Percentiles rank a stretch among this genome's conserved stretches.
Evolutionary conservation across 2,113 vertebrate genomes (phyloP).

Genomic region (Sturnira hondurensis): DNA sequence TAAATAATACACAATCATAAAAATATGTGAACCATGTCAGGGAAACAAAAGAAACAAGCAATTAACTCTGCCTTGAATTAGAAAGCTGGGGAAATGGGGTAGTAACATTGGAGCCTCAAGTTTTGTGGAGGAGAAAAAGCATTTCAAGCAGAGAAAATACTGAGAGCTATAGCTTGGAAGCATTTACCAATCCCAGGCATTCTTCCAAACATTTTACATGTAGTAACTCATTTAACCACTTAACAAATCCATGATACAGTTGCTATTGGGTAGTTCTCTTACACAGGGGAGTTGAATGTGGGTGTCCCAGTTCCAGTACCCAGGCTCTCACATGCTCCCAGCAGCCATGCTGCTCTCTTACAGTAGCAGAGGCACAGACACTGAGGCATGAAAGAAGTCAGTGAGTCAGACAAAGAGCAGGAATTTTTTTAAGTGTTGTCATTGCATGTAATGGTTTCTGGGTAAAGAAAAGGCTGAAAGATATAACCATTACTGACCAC

Average conservation of each 20-base stretch:
- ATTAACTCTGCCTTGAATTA: neutral
- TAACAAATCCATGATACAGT: neutral
- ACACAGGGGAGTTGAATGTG: neutral
- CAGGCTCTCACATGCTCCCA: neutral
- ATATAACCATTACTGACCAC: neutral
- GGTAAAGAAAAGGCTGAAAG: neutral
- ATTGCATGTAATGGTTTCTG: neutral
- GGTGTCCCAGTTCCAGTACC: neutral
- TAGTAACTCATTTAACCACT: neutral
- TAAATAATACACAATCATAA: neutral
- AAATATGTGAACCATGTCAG: neutral
- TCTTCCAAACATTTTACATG: neutral
- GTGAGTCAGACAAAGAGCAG: neutral
- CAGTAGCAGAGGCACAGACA: neutral
- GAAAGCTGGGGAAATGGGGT: neutral
- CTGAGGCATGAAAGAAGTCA: neutral
- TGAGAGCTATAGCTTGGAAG: neutral
- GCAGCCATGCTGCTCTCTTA: rapidly evolving
- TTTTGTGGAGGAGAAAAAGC: neutral
- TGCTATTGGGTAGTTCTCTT: neutral
- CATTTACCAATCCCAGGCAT: neutral
- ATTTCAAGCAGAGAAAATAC: neutral
- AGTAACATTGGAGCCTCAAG: neutral
- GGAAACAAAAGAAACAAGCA: neutral
- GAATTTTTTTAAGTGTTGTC: neutral